These are phyloP conservation scores for Morus bassanus DNA, from an alignment of 2,797 vertebrate genomes.

Conservation along the genomic window DNA sequence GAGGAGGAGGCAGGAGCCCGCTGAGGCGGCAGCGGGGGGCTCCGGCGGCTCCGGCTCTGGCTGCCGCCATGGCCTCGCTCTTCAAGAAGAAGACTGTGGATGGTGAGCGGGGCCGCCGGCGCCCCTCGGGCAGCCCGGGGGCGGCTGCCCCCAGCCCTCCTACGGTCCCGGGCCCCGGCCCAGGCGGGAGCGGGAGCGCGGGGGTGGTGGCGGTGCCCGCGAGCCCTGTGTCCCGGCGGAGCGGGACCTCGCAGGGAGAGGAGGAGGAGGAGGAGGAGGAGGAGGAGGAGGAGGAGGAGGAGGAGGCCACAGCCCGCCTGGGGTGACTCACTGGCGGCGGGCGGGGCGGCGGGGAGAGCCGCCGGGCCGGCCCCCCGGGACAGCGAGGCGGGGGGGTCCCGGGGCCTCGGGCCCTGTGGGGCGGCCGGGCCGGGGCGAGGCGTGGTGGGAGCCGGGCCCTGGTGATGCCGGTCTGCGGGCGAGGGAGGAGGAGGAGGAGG, in stretches of 20 bases:
- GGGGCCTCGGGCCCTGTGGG: background rate
- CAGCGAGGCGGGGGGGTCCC: background rate
- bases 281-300: too few species aligned
- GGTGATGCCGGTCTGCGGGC: background rate
- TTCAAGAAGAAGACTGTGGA: constrained; percentile 98
- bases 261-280: too few species aligned
- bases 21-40: background rate
- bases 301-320: background rate
- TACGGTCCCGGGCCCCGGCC: background rate
- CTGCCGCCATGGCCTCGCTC: constrained; percentile 84
- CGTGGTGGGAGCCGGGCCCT: background rate
- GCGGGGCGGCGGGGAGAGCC: background rate
- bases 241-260: background rate
- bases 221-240: background rate
- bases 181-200: background rate
- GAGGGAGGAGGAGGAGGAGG: background rate
- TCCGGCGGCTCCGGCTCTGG: background rate
- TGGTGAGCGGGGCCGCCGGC: constrained; percentile 79
- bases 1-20: background rate
- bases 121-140: background rate
- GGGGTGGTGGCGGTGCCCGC: background rate
- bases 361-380: background rate
- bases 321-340: background rate
- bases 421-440: background rate
- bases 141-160: background rate